Conservation (phyloP, 2,888 invertebrate species). For the Amphiduros pacificus region DNA sequence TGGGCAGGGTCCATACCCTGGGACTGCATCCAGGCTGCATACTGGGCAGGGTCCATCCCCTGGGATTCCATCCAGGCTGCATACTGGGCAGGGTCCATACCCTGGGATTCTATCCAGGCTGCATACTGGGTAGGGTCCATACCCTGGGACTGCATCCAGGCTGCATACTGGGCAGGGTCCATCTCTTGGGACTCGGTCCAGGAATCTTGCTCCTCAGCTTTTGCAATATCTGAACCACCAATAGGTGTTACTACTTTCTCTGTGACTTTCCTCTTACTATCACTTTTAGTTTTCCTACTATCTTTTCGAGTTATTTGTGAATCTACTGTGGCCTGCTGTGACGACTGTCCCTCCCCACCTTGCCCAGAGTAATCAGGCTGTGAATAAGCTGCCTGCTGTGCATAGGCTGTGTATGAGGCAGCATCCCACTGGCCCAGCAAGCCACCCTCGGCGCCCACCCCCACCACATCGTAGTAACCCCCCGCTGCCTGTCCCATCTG, state of each 20-base stretch:
- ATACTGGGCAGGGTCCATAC: too few species aligned
- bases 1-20: background rate
- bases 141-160: background rate
- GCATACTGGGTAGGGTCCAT: background rate
- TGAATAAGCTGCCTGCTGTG: background rate
- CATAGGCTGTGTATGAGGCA: background rate
- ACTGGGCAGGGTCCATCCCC: background rate
- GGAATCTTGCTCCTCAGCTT: too few species aligned
- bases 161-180: background rate
- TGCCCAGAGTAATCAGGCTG: background rate
- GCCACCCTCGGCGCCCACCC: background rate
- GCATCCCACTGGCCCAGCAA: background rate
- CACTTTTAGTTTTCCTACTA: background rate
- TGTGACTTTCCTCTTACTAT: background rate
- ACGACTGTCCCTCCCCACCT: background rate
- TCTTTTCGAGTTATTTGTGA: background rate
- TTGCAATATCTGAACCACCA: background rate
- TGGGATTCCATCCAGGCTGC: background rate
- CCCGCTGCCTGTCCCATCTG: background rate
- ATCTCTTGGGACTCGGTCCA: too few species aligned
- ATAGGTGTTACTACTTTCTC: background rate
- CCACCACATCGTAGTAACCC: background rate
- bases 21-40: background rate
- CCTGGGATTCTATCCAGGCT: background rate
- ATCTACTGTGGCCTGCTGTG: too few species aligned